These are phyloP conservation scores for Tenthredo livida DNA, from an alignment of 2,888 invertebrate genomes.

Conservation along the genomic window DNA sequence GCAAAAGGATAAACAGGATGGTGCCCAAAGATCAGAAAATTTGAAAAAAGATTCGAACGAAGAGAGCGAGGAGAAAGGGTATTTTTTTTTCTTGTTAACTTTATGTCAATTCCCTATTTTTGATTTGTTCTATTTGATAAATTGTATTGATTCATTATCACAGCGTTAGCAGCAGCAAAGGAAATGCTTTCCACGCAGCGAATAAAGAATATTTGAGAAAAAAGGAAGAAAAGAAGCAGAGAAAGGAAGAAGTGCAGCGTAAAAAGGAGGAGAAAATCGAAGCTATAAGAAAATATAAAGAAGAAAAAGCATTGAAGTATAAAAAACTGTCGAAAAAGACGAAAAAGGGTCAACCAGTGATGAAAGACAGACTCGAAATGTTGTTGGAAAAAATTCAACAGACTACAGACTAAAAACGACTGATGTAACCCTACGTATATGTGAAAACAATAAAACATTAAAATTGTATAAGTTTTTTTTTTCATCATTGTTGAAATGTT, in stretches of 20 bases:
- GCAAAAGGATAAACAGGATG: slow-evolving; percentile 78
- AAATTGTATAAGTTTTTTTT: background rate
- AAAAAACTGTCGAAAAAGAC: slow-evolving; percentile 89
- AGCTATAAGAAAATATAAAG: slow-evolving; percentile 84
- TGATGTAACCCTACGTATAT: background rate
- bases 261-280: slow-evolving; percentile 82
- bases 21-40: slow-evolving; percentile 78
- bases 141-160: background rate
- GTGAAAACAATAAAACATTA: background rate
- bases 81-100: background rate
- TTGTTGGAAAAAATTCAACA: slow-evolving; percentile 88
- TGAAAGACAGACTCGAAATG: slow-evolving; percentile 90
- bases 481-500: background rate
- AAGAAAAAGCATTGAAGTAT: slow-evolving; percentile 85
- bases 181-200: slow-evolving; percentile 80
- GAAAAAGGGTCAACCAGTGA: slow-evolving; percentile 91
- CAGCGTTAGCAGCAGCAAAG: slow-evolving; percentile 63
- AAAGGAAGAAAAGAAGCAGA: slow-evolving; percentile 80
- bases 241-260: slow-evolving; percentile 79
- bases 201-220: slow-evolving; percentile 80
- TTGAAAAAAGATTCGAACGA: slow-evolving; percentile 53
- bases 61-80: slow-evolving; percentile 60
- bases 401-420: slow-evolving; percentile 58
- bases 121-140: background rate
- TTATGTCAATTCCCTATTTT: background rate